Conservation (phyloP, 2,888 invertebrate species). For the Dryobotodes eremita region DNA sequence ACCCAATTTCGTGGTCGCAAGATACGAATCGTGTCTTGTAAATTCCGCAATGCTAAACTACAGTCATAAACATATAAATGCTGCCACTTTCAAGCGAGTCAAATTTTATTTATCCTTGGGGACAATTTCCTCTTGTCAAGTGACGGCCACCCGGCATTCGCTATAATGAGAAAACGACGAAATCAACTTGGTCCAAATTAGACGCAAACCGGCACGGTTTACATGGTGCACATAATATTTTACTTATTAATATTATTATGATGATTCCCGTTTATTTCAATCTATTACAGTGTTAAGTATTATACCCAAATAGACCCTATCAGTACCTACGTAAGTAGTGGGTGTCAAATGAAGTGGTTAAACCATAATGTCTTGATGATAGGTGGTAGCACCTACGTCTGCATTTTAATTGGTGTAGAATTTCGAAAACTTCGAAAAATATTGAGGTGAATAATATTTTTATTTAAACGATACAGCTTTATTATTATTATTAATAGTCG, state of each 20-base stretch:
- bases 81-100: constrained; percentile 82
- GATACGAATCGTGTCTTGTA: constrained; percentile 59
- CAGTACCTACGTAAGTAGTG: not conserved
- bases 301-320: not conserved
- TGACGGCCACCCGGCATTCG: constrained; percentile 87
- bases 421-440: not conserved
- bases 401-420: not conserved
- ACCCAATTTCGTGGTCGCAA: constrained; percentile 41
- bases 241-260: constrained; percentile 4
- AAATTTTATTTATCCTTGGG: constrained; percentile 88
- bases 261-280: not conserved
- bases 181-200: constrained; percentile 87
- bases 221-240: constrained; percentile 73
- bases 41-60: constrained; percentile 74
- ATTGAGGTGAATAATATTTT: not conserved
- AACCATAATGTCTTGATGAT: not conserved
- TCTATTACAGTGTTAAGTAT: not conserved
- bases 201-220: constrained; percentile 78
- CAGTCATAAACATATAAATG: constrained; percentile 86
- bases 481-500: constrained; percentile 15
- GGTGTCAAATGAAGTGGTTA: not conserved
- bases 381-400: not conserved
- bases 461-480: constrained; percentile 2
- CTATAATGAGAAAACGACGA: constrained; percentile 87
- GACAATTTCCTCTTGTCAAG: constrained; percentile 89